Evolutionary conservation across 2,888 invertebrate species (phyloP), one percentile per base, ranked within the genome.

Genomic region (Deilephila porcellus): DNA sequence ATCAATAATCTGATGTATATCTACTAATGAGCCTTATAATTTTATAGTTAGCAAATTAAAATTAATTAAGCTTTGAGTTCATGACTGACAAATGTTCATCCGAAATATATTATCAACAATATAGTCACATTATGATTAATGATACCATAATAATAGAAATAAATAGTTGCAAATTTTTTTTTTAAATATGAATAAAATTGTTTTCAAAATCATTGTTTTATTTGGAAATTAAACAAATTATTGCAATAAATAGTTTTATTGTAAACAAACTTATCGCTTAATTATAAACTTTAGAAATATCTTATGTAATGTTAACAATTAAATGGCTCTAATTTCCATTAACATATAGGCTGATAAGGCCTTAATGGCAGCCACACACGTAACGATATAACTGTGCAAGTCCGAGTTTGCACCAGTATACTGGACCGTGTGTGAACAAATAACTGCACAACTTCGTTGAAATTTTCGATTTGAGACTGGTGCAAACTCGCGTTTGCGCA

Each of bases 221-320:
- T 73, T 71, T 32, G 8, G 5, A 6, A 19, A 56, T 45, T 3
- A 45, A 56, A 56, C 19, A n/a, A 56, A 56, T n/a, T 1, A 19
- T 56, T 67, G 74, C 73, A 81, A 82, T 82, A 82, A 81, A 82
- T 82, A 81, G 56, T 60, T 80, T 82, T 79, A 81, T 74, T 79
- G 37, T 70, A 70, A 45, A 52, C 25, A 67, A 52, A 20, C 20
- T 52, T 67, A 25, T 25, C 14, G 5, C 25, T 67, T 29, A 25
- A 67, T 25, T 0, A 25, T 25, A 56, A 56, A 4, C 56, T 8
- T 52, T 25, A 52, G 14, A 25, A 45, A 17, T 25, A 52, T 52
- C 11, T 52, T 67, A 67, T 25, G 5, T 67, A 67, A 25, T 64
- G 19, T 3, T 45, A 14, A 67, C 45, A 45, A 14, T 20, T 64